Percentiles rank a stretch among this genome's conserved stretches.
Evolutionary conservation across 2,797 vertebrate species (phyloP).

Genomic region (Botia kubotai): DNA sequence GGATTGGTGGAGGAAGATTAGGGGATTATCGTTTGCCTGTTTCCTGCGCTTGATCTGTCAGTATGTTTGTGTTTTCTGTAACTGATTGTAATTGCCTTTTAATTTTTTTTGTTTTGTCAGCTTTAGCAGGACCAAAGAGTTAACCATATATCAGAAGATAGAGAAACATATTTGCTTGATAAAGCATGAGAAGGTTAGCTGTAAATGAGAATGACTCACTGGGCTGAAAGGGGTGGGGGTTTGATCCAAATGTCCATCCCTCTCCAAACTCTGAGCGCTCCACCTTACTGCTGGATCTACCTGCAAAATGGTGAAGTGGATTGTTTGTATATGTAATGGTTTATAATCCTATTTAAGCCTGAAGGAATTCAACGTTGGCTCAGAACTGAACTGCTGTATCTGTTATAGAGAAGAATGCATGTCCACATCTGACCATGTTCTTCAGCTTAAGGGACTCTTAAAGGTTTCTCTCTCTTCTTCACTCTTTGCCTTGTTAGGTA

Average conservation of each 20-base stretch:
- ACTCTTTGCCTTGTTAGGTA: neutral
- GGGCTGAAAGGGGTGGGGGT: neutral
- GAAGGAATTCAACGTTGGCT: neutral
- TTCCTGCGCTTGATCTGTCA: conserved; percentile 56
- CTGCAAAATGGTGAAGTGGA: neutral
- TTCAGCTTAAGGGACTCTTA: neutral
- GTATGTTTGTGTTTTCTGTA: conserved; percentile 62
- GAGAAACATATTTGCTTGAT: neutral
- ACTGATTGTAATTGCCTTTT: conserved; percentile 36
- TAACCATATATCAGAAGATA: conserved; percentile 48
- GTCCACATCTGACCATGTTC: neutral
- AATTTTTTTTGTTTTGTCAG: conserved; percentile 47
- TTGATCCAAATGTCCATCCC: neutral
- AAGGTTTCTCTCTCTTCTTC: neutral
- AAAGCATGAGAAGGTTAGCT: neutral
- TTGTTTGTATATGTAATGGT: neutral
- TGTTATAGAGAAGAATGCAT: neutral
- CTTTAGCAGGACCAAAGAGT: conserved; percentile 76
- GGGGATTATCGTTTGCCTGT: conserved; percentile 33
- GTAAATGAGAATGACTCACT: neutral
- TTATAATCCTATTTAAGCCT: neutral
- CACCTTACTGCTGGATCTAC: conserved; percentile 5
- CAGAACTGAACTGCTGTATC: conserved; percentile 2
- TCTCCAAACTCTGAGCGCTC: neutral
- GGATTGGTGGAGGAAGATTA: neutral